A percentile compares a stretch with the other conserved stretches of the same genome.
These are phyloP conservation scores for Lycorma delicatula DNA, from an alignment of 1,140 invertebrate genomes.

Conservation along the genomic window DNA sequence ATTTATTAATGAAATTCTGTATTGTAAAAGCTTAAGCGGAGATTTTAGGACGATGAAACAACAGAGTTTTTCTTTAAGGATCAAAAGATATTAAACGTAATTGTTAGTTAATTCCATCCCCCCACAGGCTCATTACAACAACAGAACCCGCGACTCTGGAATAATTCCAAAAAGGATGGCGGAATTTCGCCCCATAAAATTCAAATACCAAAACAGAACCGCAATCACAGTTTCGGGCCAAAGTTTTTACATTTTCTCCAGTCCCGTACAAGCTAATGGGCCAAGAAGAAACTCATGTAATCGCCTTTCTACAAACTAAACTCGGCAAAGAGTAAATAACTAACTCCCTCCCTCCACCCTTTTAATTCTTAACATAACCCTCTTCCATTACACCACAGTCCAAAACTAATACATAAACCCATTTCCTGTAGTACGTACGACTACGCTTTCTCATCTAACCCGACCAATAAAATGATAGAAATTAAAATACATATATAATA, in stretches of 20 bases:
- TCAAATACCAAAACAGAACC: constrained; percentile 5
- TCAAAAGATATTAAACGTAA: neutral
- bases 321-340: no score
- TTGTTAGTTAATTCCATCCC: constrained; percentile 5
- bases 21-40: no score
- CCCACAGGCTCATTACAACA: constrained; percentile 3
- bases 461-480: no score
- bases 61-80: neutral
- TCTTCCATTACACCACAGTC: neutral
- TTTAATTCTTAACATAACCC: neutral
- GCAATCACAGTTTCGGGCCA: neutral
- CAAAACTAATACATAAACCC: constrained; percentile 1
- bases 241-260: constrained; percentile 1
- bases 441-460: no score
- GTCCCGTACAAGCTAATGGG: neutral
- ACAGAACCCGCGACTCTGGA: neutral
- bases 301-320: neutral
- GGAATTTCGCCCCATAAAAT: constrained; percentile 5
- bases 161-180: constrained; percentile 4
- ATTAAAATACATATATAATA: no score
- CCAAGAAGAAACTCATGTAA: constrained; percentile 4
- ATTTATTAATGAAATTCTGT: no score
- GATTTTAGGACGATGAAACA: no score
- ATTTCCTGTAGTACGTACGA: no score
- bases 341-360: neutral